Conservation (phyloP, 2,888 invertebrate species). For the Torymus auratus region DNA sequence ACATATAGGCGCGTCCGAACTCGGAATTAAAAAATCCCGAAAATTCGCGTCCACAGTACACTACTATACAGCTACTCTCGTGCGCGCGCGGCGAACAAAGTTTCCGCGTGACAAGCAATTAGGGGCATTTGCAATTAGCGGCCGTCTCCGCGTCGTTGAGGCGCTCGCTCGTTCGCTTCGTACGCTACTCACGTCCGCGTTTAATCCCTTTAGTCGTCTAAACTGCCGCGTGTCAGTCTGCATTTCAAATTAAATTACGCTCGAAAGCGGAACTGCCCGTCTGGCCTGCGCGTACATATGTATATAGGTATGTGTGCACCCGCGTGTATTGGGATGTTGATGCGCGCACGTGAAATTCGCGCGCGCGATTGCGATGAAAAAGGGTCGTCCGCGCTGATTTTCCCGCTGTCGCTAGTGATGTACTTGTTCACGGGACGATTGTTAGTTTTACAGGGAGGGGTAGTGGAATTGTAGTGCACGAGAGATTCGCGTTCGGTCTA, state of each 20-base stretch:
- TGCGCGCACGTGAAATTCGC: not conserved
- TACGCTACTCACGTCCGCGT: slow-evolving; percentile 72
- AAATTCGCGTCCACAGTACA: too few species aligned
- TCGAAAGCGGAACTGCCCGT: not conserved
- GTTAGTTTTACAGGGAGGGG: not conserved
- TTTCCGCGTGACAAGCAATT: slow-evolving; percentile 69
- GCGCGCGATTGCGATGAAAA: not conserved
- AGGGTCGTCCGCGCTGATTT: not conserved
- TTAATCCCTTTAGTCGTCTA: slow-evolving; percentile 74
- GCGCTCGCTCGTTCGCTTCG: slow-evolving; percentile 60
- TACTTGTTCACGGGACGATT: not conserved
- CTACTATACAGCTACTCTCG: too few species aligned
- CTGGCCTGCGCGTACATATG: not conserved
- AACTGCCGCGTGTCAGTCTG: slow-evolving; percentile 73
- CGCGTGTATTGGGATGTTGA: not conserved
- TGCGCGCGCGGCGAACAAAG: slow-evolving; percentile 3
- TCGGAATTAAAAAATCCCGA: too few species aligned
- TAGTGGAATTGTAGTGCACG: too few species aligned
- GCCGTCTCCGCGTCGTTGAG: slow-evolving; percentile 21
- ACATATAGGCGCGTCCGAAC: too few species aligned
- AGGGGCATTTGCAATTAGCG: slow-evolving; percentile 71
- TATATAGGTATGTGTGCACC: not conserved
- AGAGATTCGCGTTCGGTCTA: too few species aligned
- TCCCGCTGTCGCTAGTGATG: not conserved
- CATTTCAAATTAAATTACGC: slow-evolving; percentile 75